Evolutionary conservation across 2,888 invertebrate species (phyloP).

Genomic region (Malacosoma neustria): DNA sequence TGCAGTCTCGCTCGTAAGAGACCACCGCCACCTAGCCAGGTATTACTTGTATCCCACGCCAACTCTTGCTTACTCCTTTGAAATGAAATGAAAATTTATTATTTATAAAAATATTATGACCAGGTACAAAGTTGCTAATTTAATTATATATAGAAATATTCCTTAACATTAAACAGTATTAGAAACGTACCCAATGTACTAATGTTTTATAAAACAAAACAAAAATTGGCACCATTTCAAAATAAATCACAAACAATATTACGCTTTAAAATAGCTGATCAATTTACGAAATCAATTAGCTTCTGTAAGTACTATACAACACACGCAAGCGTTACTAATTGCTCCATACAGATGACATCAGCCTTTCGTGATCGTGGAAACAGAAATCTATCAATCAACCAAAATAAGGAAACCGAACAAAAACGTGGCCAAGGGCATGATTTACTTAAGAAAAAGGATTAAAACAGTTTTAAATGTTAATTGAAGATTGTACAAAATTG

Average conservation of each 20-base stretch:
- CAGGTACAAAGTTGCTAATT: too few species aligned
- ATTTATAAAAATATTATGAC: too few species aligned
- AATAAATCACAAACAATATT: neutral
- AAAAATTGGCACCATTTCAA: too few species aligned
- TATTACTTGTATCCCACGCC: too few species aligned
- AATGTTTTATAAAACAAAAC: too few species aligned
- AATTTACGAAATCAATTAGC: neutral
- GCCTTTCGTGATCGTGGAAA: slow-evolving; percentile 19
- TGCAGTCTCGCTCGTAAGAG: too few species aligned
- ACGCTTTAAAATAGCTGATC: neutral
- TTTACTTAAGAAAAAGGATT: slow-evolving; percentile 5
- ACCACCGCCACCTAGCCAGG: too few species aligned
- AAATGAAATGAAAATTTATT: too few species aligned
- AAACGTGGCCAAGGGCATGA: slow-evolving; percentile 4
- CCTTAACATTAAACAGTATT: too few species aligned
- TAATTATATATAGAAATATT: too few species aligned
- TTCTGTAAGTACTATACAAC: neutral
- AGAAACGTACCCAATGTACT: too few species aligned
- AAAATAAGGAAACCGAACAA: slow-evolving; percentile 18
- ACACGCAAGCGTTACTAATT: slow-evolving; percentile 1
- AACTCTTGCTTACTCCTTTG: too few species aligned
- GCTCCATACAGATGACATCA: slow-evolving; percentile 18
- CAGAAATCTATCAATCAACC: slow-evolving; percentile 22
- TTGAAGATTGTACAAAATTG: neutral
- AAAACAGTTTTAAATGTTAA: neutral